These are phyloP conservation scores for Habropoda laboriosa DNA, from an alignment of 1,140 invertebrate genomes.

Conservation along the genomic window DNA sequence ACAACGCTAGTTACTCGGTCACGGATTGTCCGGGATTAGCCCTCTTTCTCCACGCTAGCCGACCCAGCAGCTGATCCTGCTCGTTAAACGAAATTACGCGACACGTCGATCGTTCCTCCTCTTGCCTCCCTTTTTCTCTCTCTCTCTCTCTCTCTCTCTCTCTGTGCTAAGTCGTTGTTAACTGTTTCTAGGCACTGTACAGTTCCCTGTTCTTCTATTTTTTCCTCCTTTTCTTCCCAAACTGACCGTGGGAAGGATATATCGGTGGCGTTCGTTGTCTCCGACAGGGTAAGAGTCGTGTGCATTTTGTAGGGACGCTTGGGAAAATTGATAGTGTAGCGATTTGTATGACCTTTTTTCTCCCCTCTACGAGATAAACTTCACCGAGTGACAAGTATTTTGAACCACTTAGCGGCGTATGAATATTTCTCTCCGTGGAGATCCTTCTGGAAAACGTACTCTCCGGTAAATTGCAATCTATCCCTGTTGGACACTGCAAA, in stretches of 20 bases:
- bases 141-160: not conserved
- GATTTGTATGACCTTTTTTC: no score
- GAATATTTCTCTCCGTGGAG: no score
- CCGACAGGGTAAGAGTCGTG: not conserved
- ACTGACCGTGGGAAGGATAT: not conserved
- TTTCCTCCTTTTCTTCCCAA: not conserved
- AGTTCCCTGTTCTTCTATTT: not conserved
- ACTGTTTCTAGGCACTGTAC: not conserved
- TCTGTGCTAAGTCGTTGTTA: not conserved
- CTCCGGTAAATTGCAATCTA: no score
- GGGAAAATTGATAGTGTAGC: no score
- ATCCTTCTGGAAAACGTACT: no score
- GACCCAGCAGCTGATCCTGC: slow-evolving; percentile 15
- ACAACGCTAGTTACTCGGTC: slow-evolving; percentile 32
- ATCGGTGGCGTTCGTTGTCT: accelerated
- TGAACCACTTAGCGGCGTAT: no score
- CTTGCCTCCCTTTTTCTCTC: not conserved
- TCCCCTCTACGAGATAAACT: no score
- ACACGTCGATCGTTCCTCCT: slow-evolving; percentile 31
- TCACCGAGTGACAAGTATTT: no score
- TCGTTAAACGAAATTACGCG: slow-evolving; percentile 57
- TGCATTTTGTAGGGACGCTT: no score
- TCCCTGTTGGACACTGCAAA: no score
- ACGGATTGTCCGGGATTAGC: slow-evolving; percentile 49
- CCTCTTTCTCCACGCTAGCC: not conserved